Conservation (phyloP, 2,113 vertebrate species). For the Antennarius striatus region DNA sequence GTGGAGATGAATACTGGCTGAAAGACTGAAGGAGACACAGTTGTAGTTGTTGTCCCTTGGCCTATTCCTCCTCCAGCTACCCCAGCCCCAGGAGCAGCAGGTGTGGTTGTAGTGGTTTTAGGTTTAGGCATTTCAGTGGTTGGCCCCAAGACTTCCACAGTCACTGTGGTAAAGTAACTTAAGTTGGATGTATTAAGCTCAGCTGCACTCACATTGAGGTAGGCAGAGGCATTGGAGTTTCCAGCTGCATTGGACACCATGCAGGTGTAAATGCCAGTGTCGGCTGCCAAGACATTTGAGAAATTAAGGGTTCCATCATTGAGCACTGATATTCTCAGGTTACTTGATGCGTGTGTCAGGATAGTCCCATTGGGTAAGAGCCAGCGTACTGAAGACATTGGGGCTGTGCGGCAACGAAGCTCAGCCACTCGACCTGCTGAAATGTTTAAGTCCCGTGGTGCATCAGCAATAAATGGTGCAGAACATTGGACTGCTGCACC, state of each 20-base stretch:
- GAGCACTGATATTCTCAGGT: constrained; percentile 90
- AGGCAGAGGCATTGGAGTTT: constrained; percentile 96
- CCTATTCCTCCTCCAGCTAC: constrained; percentile 66
- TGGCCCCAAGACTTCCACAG: constrained; percentile 90
- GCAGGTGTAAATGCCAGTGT: constrained; percentile 95
- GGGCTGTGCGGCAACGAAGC: constrained; percentile 90
- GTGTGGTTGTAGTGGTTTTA: constrained; percentile 84
- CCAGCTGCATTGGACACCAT: constrained; percentile 98
- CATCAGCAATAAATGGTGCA: constrained; percentile 93
- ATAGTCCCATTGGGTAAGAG: constrained; percentile 92
- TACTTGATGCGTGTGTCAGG: constrained; percentile 92
- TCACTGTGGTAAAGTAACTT: constrained; percentile 98
- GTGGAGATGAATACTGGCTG: constrained; percentile 96
- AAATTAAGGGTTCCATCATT: constrained; percentile 97
- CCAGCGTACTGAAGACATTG: constrained; percentile 95
- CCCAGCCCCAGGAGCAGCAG: constrained; percentile 55
- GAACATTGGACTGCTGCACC: constrained; percentile 90
- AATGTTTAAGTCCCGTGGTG: constrained; percentile 93
- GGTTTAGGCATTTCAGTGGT: constrained; percentile 89
- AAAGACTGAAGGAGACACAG: constrained; percentile 90
- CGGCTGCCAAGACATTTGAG: constrained; percentile 88
- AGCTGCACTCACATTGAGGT: constrained; percentile 95
- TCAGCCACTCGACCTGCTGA: constrained; percentile 93
- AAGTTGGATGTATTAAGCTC: constrained; percentile 97
- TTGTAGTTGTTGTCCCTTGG: constrained; percentile 76